Evolutionary conservation across 2,113 vertebrate species (phyloP).

Genomic region (Coptodon rendalli): DNA sequence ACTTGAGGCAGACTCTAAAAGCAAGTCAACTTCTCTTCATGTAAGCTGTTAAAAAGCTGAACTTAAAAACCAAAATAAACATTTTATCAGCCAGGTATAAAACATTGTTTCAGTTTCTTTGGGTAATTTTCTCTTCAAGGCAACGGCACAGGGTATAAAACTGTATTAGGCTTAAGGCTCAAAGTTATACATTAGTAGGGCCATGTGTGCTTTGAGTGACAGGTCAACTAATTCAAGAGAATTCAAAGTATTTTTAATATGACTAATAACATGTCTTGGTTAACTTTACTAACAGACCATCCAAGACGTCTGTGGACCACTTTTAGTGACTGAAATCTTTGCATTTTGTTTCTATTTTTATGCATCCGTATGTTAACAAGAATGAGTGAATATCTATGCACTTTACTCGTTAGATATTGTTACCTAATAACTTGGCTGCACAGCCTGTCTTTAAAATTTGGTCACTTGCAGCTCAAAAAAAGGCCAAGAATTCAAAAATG

Average conservation of each 20-base stretch:
- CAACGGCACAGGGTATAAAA: not conserved
- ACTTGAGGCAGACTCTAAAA: not conserved
- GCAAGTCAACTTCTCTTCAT: not conserved
- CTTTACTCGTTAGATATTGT: not conserved
- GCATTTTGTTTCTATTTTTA: not conserved
- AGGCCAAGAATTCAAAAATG: not conserved
- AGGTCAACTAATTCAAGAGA: not conserved
- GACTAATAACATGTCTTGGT: not conserved
- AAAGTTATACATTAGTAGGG: not conserved
- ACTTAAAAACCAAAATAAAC: not conserved
- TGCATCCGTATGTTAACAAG: not conserved
- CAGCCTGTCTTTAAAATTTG: not conserved
- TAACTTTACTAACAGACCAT: not conserved
- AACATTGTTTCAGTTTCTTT: not conserved
- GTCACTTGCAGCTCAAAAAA: not conserved
- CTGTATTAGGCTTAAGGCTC: not conserved
- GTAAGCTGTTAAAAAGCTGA: not conserved
- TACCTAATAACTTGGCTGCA: not conserved
- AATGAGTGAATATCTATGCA: not conserved
- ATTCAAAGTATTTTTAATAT: not conserved
- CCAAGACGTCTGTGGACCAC: not conserved
- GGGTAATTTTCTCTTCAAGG: not conserved
- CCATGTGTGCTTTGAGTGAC: not conserved
- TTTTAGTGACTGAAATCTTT: not conserved
- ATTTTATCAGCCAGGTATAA: not conserved